These are phyloP conservation scores for Physella acuta DNA, from an alignment of 1,140 invertebrate genomes.

Conservation along the genomic window DNA sequence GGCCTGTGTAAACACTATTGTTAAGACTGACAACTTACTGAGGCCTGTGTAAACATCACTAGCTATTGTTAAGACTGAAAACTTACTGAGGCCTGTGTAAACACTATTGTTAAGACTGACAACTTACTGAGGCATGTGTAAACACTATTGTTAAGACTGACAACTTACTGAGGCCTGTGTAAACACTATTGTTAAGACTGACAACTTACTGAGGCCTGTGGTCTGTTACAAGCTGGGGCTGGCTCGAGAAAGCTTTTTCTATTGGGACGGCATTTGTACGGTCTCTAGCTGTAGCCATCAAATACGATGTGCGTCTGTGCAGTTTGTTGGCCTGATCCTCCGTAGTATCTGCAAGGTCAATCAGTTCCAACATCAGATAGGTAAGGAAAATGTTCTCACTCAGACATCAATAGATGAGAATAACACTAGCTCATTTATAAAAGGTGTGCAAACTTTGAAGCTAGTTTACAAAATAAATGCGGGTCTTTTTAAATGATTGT, in stretches of 20 bases:
- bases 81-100: too few relatives aligned
- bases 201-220: constrained; percentile 33
- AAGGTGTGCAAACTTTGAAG: background rate
- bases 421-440: background rate
- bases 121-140: too few relatives aligned
- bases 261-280: constrained; percentile 50
- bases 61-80: too few relatives aligned
- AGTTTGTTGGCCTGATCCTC: constrained; percentile 78
- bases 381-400: background rate
- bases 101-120: too few relatives aligned
- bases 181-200: too few relatives aligned
- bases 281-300: constrained; percentile 76
- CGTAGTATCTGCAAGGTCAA: constrained; percentile 50
- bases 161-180: too few relatives aligned
- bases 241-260: constrained; percentile 37
- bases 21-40: too few relatives aligned
- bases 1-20: too few relatives aligned
- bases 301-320: constrained; percentile 83
- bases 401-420: background rate
- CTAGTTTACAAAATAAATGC: background rate
- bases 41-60: too few relatives aligned
- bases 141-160: too few relatives aligned
- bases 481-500: too few relatives aligned
- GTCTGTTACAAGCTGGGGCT: constrained; percentile 22
- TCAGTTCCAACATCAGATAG: too few relatives aligned